phyloP scores from a whole-genome alignment of 2,888 invertebrate genomes.

The Mongoloraphidia duomilia region DNA sequence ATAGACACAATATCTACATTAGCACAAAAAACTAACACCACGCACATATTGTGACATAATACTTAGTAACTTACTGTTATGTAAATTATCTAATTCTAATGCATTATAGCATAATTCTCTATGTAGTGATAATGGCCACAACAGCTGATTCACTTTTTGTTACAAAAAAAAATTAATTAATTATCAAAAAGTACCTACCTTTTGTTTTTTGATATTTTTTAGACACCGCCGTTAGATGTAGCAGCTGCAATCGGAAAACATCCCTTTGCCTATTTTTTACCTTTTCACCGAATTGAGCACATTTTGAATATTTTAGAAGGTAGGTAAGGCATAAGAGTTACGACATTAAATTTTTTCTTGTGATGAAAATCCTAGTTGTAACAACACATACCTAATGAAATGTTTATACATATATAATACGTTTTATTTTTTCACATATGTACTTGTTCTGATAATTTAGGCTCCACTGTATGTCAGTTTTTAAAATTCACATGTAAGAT shows the following conservation, averaged over 20 bases:
- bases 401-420: conserved; percentile 1
- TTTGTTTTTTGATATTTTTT: conserved; percentile 11
- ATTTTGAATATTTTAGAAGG: conserved; percentile 13
- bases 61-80: too few relatives aligned
- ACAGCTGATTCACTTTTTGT: too few relatives aligned
- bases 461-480: background rate
- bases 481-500: conserved; percentile 9
- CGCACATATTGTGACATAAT: too few relatives aligned
- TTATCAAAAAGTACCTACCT: too few relatives aligned
- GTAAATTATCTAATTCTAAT: too few relatives aligned
- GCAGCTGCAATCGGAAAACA: conserved; percentile 15
- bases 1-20: too few relatives aligned
- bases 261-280: conserved; percentile 13
- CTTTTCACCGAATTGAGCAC: conserved; percentile 11
- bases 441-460: too few relatives aligned
- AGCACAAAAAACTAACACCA: too few relatives aligned
- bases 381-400: background rate
- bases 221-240: conserved; percentile 18
- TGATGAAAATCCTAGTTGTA: conserved; percentile 3
- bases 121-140: too few relatives aligned
- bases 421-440: background rate
- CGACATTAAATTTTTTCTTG: background rate
- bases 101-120: too few relatives aligned
- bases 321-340: conserved; percentile 7
- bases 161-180: too few relatives aligned